These are phyloP conservation scores for Caradrina kadenii DNA, from an alignment of 2,888 invertebrate genomes.

Conservation along the genomic window DNA sequence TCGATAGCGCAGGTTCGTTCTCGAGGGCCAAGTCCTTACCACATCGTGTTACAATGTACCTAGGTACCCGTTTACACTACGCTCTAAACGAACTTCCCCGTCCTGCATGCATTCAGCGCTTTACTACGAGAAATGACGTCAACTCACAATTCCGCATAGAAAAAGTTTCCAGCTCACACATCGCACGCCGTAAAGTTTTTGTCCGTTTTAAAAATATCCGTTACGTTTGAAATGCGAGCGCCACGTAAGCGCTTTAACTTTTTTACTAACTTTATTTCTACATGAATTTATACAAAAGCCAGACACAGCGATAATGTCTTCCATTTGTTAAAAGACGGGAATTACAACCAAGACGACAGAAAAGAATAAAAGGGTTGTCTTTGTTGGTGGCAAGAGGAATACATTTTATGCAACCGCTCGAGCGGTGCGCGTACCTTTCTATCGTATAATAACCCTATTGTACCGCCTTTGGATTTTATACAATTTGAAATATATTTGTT, in stretches of 20 bases:
- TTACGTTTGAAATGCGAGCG: slow-evolving; percentile 80
- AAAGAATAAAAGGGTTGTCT: slow-evolving; percentile 85
- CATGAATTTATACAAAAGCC: slow-evolving; percentile 88
- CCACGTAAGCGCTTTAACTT: slow-evolving; percentile 83
- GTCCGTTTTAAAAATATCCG: slow-evolving; percentile 76
- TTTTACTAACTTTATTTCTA: slow-evolving; percentile 84
- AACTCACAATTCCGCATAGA: slow-evolving; percentile 66
- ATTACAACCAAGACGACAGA: slow-evolving; percentile 84
- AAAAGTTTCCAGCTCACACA: slow-evolving; percentile 68
- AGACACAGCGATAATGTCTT: slow-evolving; percentile 86
- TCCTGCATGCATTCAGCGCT: slow-evolving; percentile 35
- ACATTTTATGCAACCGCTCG: slow-evolving; percentile 83
- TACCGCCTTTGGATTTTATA: slow-evolving; percentile 63
- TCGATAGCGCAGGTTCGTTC: slow-evolving; percentile 73
- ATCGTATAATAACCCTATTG: slow-evolving; percentile 79
- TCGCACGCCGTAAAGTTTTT: slow-evolving; percentile 73
- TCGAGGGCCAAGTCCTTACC: slow-evolving; percentile 60
- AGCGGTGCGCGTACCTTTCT: slow-evolving; percentile 73
- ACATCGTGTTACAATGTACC: slow-evolving; percentile 58
- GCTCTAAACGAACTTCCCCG: slow-evolving; percentile 58
- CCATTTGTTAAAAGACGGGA: slow-evolving; percentile 88
- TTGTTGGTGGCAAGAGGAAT: slow-evolving; percentile 82
- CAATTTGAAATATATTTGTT: slow-evolving; percentile 45
- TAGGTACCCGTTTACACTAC: slow-evolving; percentile 55
- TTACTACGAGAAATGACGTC: slow-evolving; percentile 50